Percentiles rank a stretch among this genome's conserved stretches.
phyloP scores from a whole-genome alignment of 2,113 vertebrate species.

The Melanocharis versteri region DNA sequence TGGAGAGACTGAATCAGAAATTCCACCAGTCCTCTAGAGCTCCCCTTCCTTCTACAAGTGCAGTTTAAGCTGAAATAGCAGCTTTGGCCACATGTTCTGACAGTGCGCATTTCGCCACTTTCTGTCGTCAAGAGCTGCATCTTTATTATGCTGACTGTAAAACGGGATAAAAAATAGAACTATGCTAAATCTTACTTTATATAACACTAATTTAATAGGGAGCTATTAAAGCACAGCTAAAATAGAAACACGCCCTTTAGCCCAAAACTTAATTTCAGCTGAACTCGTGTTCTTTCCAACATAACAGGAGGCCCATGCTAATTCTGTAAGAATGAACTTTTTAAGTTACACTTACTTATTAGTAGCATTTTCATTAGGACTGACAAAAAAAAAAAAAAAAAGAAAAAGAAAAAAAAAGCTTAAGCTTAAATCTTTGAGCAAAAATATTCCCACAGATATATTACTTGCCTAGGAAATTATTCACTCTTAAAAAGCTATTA shows the following conservation, averaged over 20 bases:
- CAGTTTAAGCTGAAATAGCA: background rate
- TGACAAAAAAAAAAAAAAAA: background rate
- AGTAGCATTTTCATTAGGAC: background rate
- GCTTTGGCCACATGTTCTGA: background rate
- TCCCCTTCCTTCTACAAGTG: background rate
- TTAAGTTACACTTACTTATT: background rate
- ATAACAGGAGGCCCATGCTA: background rate
- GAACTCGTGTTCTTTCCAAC: background rate
- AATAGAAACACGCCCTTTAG: constrained; percentile 19
- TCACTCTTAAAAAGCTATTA: background rate
- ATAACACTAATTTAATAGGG: background rate
- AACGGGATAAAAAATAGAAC: background rate
- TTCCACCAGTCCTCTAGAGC: background rate
- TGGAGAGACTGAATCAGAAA: background rate
- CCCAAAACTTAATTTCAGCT: constrained; percentile 5
- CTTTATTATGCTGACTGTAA: background rate
- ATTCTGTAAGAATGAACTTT: constrained; percentile 2
- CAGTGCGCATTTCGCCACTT: background rate
- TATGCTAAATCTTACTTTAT: constrained; percentile 17
- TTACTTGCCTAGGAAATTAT: background rate
- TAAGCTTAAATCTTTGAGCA: background rate
- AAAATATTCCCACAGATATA: background rate
- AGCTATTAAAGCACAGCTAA: background rate
- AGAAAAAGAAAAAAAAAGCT: background rate
- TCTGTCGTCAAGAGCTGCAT: background rate